A percentile compares a stretch with the other conserved stretches of the same genome.
Evolutionary conservation across 2,888 invertebrate genomes (phyloP).

Genomic region (Polyploca ridens): DNA sequence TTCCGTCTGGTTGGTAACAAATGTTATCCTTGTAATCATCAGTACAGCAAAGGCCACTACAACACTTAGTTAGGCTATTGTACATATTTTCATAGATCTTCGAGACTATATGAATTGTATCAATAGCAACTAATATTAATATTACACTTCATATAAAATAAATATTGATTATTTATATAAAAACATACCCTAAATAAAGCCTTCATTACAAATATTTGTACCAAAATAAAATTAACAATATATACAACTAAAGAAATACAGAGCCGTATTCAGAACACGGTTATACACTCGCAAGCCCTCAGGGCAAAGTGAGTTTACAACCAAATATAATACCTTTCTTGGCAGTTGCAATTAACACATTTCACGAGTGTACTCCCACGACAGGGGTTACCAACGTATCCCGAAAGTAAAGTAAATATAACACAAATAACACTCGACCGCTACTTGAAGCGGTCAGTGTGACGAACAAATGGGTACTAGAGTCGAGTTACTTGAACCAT

Average conservation of each 20-base stretch:
- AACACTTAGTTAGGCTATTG: too few species aligned
- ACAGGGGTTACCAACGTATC: background rate
- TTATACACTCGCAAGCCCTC: background rate
- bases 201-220: background rate
- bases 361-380: background rate
- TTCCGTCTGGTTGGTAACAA: too few species aligned
- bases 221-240: background rate
- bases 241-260: background rate
- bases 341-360: background rate
- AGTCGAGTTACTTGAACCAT: constrained; percentile 65
- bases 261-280: background rate
- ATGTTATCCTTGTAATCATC: too few species aligned
- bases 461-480: constrained; percentile 77
- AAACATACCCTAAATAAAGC: too few species aligned
- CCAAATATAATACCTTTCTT: background rate
- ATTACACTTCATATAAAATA: too few species aligned
- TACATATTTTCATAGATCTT: too few species aligned
- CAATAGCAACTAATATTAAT: too few species aligned
- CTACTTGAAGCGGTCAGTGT: constrained; percentile 63
- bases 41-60: too few species aligned
- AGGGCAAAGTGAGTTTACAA: background rate
- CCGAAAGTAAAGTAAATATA: constrained; percentile 7
- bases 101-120: too few species aligned
- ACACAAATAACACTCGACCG: constrained; percentile 43
- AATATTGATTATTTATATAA: too few species aligned